Evolutionary conservation across 2,888 invertebrate genomes (phyloP).

Genomic region (Chaetoderma sp.): DNA sequence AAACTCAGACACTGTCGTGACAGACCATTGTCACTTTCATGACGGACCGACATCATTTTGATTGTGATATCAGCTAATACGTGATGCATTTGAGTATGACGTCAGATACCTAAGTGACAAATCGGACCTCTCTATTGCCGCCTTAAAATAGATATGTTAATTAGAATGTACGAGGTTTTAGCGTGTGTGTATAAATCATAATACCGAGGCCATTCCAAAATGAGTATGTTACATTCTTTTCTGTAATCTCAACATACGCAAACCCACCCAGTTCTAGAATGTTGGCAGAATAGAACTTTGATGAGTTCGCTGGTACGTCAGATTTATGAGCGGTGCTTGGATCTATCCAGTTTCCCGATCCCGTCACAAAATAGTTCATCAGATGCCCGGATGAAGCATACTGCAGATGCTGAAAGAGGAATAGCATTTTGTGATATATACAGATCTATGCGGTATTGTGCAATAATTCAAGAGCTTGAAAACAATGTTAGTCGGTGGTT

Average conservation of each 20-base stretch:
- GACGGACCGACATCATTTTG: no score
- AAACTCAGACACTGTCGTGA: no score
- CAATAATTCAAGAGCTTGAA: no score
- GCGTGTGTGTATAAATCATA: constrained; percentile 11
- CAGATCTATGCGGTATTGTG: no score
- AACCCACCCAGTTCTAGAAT: constrained; percentile 38
- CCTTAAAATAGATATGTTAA: no score
- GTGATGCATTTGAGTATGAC: no score
- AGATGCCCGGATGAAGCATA: not conserved
- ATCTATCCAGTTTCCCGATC: not conserved
- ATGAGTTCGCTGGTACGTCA: not conserved
- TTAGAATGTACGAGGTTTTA: not conserved
- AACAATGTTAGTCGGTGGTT: no score
- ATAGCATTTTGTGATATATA: not conserved
- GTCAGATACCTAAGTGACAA: no score
- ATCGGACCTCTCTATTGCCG: no score
- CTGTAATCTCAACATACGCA: constrained; percentile 10
- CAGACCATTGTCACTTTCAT: no score
- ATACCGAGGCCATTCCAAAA: constrained; percentile 21
- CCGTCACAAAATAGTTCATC: constrained; percentile 7
- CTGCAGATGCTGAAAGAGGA: constrained; percentile 1
- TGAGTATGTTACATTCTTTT: constrained; percentile 20
- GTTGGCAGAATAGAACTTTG: constrained; percentile 13
- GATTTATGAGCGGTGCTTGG: not conserved
- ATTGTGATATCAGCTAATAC: no score